A percentile compares a stretch with the other conserved stretches of the same genome.
These are phyloP conservation scores for Oscarella lobularis DNA, from an alignment of 37 sponge, comb jelly and placozoan genomes.

Conservation along the genomic window DNA sequence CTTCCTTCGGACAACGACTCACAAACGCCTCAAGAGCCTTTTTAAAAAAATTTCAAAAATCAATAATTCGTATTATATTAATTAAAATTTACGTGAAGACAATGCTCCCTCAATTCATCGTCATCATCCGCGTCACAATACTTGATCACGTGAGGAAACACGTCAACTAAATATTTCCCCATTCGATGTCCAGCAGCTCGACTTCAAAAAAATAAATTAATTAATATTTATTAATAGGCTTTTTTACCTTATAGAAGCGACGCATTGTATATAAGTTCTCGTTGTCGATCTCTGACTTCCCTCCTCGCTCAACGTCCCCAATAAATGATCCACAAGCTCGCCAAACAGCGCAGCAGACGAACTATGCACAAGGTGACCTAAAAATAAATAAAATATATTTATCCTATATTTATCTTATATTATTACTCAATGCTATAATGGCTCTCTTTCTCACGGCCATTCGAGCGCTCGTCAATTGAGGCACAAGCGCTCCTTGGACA, in stretches of 20 bases:
- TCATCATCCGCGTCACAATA: constrained; percentile 40
- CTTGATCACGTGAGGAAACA: constrained; percentile 69
- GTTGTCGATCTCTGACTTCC: not conserved
- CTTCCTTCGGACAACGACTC: constrained; percentile 74
- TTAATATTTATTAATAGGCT: not conserved
- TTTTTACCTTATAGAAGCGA: constrained; percentile 52
- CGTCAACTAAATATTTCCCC: constrained; percentile 37
- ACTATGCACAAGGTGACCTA: constrained; percentile 28
- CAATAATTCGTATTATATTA: not conserved
- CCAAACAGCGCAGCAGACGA: constrained; percentile 18
- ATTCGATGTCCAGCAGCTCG: constrained; percentile 91
- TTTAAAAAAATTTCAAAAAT: constrained; percentile 3
- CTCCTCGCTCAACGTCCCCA: constrained; percentile 15
- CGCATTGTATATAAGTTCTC: constrained; percentile 67
- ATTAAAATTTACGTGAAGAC: constrained; percentile 54
- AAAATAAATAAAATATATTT: too few species aligned
- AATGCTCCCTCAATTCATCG: constrained; percentile 87
- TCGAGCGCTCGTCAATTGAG: constrained; percentile 21
- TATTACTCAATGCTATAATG: constrained; percentile 80
- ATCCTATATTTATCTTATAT: too few species aligned
- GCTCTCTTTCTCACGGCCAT: constrained; percentile 85
- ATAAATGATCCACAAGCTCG: constrained; percentile 30
- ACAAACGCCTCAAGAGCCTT: constrained; percentile 76
- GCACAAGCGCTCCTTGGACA: constrained; percentile 19
- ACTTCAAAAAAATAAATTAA: constrained; percentile 12